phyloP scores from a whole-genome alignment of 1,140 invertebrate species.

The Ericerus pela region DNA sequence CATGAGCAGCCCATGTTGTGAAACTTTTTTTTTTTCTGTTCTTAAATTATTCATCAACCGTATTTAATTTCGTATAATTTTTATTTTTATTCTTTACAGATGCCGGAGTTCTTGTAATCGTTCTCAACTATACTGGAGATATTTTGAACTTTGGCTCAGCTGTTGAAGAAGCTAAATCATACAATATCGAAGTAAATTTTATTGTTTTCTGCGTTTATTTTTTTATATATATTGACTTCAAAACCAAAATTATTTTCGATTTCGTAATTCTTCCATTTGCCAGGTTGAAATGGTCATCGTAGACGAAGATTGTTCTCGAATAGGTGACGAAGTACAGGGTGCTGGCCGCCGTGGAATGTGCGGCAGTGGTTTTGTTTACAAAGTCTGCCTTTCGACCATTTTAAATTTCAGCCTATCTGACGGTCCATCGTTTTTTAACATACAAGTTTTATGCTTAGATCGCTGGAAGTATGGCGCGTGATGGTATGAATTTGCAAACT shows the following conservation, averaged over 20 bases:
- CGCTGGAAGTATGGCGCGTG: conserved; percentile 52
- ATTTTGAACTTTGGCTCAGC: conserved; percentile 73
- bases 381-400: conserved; percentile 37
- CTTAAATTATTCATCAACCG: no score
- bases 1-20: no score
- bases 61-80: neutral
- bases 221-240: conserved; percentile 6
- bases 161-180: conserved; percentile 48
- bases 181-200: conserved; percentile 42
- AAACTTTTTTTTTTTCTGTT: conserved; percentile 2
- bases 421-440: neutral
- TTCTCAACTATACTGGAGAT: conserved; percentile 80
- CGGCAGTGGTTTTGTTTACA: conserved; percentile 54
- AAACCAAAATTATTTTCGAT: neutral
- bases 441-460: conserved; percentile 35
- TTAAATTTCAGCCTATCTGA: neutral
- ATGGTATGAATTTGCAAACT: conserved; percentile 39
- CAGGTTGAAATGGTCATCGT: conserved; percentile 35
- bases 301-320: conserved; percentile 51
- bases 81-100: conserved; percentile 7
- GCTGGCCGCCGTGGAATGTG: conserved; percentile 58
- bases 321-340: conserved; percentile 34
- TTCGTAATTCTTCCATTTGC: conserved; percentile 6
- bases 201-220: neutral
- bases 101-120: conserved; percentile 53